Percentiles rank a stretch among this genome's conserved stretches.
These are phyloP conservation scores for Antheraea yamamai DNA, from an alignment of 2,888 invertebrate genomes.

Conservation along the genomic window DNA sequence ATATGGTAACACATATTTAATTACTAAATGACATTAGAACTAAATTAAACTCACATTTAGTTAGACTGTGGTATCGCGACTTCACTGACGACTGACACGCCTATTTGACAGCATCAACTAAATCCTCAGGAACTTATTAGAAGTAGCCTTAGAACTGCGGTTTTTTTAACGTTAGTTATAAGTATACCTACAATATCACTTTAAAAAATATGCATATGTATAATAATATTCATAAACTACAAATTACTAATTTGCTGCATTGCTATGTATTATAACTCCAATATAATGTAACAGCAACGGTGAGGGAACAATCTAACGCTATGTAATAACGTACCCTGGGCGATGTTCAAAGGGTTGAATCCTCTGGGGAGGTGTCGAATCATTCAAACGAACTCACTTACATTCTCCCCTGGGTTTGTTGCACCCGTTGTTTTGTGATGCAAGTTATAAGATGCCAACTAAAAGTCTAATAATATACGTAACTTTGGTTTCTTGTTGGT, in stretches of 20 bases:
- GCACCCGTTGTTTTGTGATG: conserved; percentile 51
- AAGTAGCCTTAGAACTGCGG: no score
- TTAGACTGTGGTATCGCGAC: no score
- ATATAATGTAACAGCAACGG: background rate
- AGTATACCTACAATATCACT: no score
- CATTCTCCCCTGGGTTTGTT: conserved; percentile 67
- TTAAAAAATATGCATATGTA: background rate
- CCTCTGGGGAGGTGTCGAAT: conserved; percentile 75
- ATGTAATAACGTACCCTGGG: conserved; percentile 55
- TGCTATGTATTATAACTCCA: background rate
- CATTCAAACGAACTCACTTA: conserved; percentile 75
- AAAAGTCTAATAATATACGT: background rate
- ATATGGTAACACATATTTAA: no score
- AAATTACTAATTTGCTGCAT: background rate
- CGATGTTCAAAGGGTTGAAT: conserved; percentile 63
- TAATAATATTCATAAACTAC: background rate
- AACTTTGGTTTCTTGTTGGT: no score
- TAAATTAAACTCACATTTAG: no score
- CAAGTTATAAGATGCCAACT: conserved; percentile 36
- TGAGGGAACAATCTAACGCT: conserved; percentile 14
- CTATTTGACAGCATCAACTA: no score
- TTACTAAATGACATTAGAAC: no score
- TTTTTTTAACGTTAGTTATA: no score
- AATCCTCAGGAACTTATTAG: no score
- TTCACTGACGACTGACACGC: no score